Percentiles rank a stretch among this genome's conserved stretches.
Conservation (phyloP, 2,888 invertebrate genomes). For the Tenodera sinensis region DNA sequence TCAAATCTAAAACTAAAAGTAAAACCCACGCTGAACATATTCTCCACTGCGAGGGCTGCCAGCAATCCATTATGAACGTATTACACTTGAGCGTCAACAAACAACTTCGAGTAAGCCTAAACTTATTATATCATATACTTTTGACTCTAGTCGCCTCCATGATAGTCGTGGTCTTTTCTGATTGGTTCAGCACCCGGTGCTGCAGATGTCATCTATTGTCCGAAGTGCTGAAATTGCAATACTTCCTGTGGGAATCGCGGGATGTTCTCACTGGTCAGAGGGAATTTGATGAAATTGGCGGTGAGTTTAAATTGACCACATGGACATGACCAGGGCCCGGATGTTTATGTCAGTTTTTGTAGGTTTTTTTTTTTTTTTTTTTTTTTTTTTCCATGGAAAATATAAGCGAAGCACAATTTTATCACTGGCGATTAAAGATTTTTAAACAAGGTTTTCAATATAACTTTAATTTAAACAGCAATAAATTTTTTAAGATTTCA, state of each 20-base stretch:
- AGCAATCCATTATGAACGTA: slow-evolving; percentile 46
- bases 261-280: no score
- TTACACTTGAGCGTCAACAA: neutral
- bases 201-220: neutral
- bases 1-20: slow-evolving; percentile 62
- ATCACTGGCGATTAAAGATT: no score
- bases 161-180: slow-evolving; percentile 51
- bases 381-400: no score
- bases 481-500: no score
- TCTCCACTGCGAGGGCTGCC: slow-evolving; percentile 55
- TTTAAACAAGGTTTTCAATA: no score
- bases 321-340: no score
- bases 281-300: neutral
- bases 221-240: neutral
- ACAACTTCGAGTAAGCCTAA: neutral
- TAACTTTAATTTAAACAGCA: no score
- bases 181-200: slow-evolving; percentile 46
- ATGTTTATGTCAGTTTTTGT: no score
- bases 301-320: neutral
- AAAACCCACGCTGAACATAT: slow-evolving; percentile 64
- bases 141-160: slow-evolving; percentile 7
- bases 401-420: no score
- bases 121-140: neutral
- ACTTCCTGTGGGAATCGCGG: neutral
- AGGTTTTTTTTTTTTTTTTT: no score